These are phyloP conservation scores for Epinotia demarniana DNA, from an alignment of 2,888 invertebrate species.

Conservation along the genomic window DNA sequence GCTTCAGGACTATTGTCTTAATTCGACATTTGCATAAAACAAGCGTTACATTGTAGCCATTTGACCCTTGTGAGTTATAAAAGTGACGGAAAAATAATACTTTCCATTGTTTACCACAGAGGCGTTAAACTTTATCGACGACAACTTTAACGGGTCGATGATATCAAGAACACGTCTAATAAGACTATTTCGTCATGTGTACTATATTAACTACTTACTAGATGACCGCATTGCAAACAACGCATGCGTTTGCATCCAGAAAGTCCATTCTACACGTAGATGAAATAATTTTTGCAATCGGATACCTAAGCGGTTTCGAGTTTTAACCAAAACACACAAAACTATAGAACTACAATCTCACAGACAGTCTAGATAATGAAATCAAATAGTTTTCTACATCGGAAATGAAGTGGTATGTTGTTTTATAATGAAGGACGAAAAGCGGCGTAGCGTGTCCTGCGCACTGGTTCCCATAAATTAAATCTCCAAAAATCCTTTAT, in stretches of 20 bases:
- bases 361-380: neutral
- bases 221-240: too few species aligned
- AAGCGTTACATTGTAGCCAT: constrained; percentile 46
- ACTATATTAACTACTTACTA: too few species aligned
- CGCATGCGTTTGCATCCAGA: too few species aligned
- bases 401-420: constrained; percentile 12
- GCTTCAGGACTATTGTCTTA: constrained; percentile 13
- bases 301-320: too few species aligned
- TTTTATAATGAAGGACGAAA: constrained; percentile 60
- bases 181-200: too few species aligned
- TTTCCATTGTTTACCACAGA: neutral
- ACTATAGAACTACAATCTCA: too few species aligned
- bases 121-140: neutral
- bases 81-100: constrained; percentile 28
- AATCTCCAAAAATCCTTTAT: constrained; percentile 71
- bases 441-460: constrained; percentile 62
- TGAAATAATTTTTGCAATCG: too few species aligned
- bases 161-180: neutral
- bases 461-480: constrained; percentile 78
- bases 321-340: too few species aligned
- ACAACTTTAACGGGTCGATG: neutral
- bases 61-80: neutral
- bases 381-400: neutral
- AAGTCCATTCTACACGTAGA: too few species aligned
- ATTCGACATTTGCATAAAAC: constrained; percentile 57